phyloP scores from a whole-genome alignment of 2,113 vertebrate species.

The Eolophus roseicapilla region DNA sequence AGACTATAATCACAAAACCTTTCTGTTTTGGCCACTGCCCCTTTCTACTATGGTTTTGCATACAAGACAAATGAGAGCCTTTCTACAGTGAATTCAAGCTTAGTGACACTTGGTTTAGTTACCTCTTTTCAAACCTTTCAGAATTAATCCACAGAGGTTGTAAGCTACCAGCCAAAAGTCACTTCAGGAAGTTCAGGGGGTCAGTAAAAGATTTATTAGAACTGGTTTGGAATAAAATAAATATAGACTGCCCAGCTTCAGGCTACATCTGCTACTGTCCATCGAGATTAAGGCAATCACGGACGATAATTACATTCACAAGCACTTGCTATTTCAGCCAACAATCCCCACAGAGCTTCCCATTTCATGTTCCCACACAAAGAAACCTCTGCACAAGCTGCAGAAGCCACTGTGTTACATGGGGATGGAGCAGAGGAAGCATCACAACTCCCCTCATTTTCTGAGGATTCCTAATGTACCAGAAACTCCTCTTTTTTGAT shows the following conservation, averaged over 20 bases:
- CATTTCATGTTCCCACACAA: accelerated
- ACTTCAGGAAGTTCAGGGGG: neutral
- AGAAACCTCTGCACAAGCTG: accelerated
- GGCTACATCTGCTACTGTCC: neutral
- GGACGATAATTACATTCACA: neutral
- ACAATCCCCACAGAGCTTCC: neutral
- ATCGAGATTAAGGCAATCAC: accelerated
- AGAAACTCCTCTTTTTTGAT: neutral
- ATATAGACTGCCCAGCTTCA: neutral
- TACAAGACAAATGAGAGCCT: neutral
- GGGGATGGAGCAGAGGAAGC: neutral
- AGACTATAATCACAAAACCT: neutral
- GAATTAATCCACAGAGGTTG: neutral
- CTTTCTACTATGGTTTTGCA: neutral
- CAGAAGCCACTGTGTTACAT: accelerated
- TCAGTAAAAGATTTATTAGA: neutral
- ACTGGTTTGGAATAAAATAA: neutral
- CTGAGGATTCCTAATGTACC: accelerated
- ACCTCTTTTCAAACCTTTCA: neutral
- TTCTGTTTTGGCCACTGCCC: too few relatives aligned
- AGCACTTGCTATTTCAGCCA: neutral
- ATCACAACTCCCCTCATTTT: neutral
- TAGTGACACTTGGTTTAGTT: neutral
- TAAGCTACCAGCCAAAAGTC: neutral
- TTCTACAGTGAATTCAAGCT: neutral